A percentile compares a stretch with the other conserved stretches of the same genome.
Evolutionary conservation across 2,797 vertebrate species (phyloP).

Genomic region (Neomorphus geoffroyi): DNA sequence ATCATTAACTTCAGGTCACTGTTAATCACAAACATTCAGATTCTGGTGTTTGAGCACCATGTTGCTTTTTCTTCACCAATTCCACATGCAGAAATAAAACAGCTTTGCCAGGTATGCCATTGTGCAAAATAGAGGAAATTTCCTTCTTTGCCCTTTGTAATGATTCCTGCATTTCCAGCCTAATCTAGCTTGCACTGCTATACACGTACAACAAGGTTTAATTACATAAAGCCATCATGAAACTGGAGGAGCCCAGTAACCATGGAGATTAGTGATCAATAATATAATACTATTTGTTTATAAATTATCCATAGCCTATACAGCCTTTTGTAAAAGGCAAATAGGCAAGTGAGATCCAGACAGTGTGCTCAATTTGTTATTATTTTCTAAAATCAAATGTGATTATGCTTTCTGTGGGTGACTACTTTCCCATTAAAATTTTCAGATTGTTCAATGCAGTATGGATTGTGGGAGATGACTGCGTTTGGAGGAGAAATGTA

Average conservation of each 20-base stretch:
- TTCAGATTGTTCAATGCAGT: not conserved
- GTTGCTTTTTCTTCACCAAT: not conserved
- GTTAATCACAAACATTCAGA: not conserved
- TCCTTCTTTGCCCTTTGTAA: not conserved
- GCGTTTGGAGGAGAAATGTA: not conserved
- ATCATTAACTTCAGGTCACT: not conserved
- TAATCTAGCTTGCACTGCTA: not conserved
- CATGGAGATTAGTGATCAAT: slow-evolving; percentile 47
- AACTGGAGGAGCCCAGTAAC: slow-evolving; percentile 18
- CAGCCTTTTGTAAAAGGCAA: not conserved
- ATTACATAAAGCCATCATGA: not conserved
- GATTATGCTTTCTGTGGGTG: not conserved
- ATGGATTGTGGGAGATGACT: not conserved
- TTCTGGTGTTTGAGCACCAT: not conserved
- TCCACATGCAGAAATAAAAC: not conserved
- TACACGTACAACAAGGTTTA: not conserved
- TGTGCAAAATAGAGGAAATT: not conserved
- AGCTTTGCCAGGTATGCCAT: not conserved
- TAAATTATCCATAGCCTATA: slow-evolving; percentile 17
- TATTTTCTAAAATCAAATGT: slow-evolving; percentile 6
- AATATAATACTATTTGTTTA: slow-evolving; percentile 30
- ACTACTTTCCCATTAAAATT: not conserved
- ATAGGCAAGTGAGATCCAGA: not conserved
- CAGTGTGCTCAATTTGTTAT: not conserved
- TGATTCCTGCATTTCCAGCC: not conserved